These are phyloP conservation scores for Sceliomorpha sp. DNA, from an alignment of 2,888 invertebrate species.

Conservation along the genomic window DNA sequence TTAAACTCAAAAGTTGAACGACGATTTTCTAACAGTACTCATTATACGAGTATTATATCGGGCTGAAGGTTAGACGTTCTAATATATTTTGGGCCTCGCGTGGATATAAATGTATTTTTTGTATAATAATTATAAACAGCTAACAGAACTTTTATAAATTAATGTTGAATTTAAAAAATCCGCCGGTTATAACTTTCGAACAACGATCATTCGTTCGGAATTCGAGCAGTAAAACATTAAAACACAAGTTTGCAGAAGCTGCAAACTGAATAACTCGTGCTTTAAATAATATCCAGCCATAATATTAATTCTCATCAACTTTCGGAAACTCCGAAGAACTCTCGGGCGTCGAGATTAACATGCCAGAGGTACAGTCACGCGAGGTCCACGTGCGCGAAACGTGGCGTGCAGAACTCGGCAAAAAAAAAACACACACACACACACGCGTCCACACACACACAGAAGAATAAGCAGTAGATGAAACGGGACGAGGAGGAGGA, in stretches of 20 bases:
- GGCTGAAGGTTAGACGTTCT: too few relatives aligned
- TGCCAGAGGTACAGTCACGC: conserved; percentile 15
- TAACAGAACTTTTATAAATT: too few relatives aligned
- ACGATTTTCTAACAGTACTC: too few relatives aligned
- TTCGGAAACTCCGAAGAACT: conserved; percentile 16
- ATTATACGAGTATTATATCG: too few relatives aligned
- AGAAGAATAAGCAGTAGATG: conserved; percentile 2
- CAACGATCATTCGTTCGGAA: not conserved
- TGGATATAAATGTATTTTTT: too few relatives aligned
- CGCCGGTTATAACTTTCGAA: too few relatives aligned
- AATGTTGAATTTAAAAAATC: too few relatives aligned
- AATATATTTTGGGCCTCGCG: too few relatives aligned
- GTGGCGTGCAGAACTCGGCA: conserved; percentile 2
- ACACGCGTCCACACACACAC: too few relatives aligned
- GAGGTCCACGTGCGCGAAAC: conserved; percentile 22
- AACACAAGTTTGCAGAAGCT: not conserved
- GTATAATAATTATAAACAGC: too few relatives aligned
- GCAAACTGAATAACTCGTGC: not conserved
- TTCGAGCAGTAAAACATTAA: not conserved
- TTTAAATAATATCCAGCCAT: conserved; percentile 1
- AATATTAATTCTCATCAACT: conserved; percentile 13
- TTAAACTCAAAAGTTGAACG: too few relatives aligned
- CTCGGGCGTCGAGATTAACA: conserved; percentile 3
- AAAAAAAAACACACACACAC: too few relatives aligned
- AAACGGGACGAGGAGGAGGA: conserved; percentile 9